Percentiles rank a stretch among this genome's conserved stretches.
Evolutionary conservation across 2,113 vertebrate species (phyloP).

Genomic region (Pipa parva): DNA sequence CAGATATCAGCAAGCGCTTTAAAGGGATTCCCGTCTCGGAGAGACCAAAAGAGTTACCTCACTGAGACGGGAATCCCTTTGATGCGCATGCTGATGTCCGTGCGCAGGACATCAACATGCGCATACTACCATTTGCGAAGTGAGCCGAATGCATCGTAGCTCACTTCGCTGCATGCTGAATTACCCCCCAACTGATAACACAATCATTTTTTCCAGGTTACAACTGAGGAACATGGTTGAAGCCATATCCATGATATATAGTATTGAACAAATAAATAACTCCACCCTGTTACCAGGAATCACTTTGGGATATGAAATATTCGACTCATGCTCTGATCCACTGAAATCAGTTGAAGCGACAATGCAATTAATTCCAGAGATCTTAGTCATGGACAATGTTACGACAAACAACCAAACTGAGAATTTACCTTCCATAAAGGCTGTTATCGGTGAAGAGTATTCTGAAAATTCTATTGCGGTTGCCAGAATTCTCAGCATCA

Average conservation of each 20-base stretch:
- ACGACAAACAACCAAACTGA: constrained; percentile 43
- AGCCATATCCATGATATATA: constrained; percentile 54
- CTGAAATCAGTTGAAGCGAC: constrained; percentile 53
- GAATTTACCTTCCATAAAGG: constrained; percentile 49
- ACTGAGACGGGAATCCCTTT: too few relatives aligned
- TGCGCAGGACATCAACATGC: too few relatives aligned
- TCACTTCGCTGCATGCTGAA: too few relatives aligned
- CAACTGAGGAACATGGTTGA: constrained; percentile 41
- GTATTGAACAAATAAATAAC: constrained; percentile 60
- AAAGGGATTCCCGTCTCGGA: too few relatives aligned
- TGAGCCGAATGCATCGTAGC: too few relatives aligned
- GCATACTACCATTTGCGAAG: too few relatives aligned
- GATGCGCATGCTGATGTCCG: too few relatives aligned
- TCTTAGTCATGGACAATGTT: constrained; percentile 25
- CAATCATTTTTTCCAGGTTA: constrained; percentile 55
- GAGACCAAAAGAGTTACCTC: too few relatives aligned
- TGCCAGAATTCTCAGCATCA: constrained; percentile 55
- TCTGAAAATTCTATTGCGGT: constrained; percentile 56
- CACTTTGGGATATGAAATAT: constrained; percentile 58
- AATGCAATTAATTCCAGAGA: constrained; percentile 43
- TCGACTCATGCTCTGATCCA: constrained; percentile 56
- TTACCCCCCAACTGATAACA: too few relatives aligned
- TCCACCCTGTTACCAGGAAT: constrained; percentile 55
- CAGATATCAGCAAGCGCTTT: too few relatives aligned
- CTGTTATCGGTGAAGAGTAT: constrained; percentile 52